phyloP scores from a whole-genome alignment of 2,797 vertebrate species.

The Coccyzus lansbergi region DNA sequence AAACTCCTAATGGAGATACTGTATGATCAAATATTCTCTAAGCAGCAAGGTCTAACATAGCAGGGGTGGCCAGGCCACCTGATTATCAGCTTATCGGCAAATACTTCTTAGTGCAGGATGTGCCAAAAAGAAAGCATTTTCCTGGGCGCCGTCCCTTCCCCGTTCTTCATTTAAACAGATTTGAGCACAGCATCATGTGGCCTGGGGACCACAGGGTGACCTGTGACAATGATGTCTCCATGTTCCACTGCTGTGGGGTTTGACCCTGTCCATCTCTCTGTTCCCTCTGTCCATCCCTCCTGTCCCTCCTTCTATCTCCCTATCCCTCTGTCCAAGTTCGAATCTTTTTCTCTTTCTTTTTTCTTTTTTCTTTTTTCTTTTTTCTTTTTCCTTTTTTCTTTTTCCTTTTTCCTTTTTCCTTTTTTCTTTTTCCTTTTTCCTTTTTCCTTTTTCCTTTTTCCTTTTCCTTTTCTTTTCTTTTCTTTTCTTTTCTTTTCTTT shows the following conservation, averaged over 20 bases:
- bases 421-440: too few relatives aligned
- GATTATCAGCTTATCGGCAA: slow-evolving; percentile 78
- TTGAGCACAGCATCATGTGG: not conserved
- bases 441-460: too few relatives aligned
- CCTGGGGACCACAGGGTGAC: not conserved
- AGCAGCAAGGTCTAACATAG: slow-evolving; percentile 68
- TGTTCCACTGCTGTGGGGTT: accelerated
- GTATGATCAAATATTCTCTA: slow-evolving; percentile 70
- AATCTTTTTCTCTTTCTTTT: too few relatives aligned
- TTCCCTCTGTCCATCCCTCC: too few relatives aligned
- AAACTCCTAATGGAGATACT: slow-evolving; percentile 76
- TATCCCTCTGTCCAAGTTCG: too few relatives aligned
- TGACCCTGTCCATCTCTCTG: too few relatives aligned
- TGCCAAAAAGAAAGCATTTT: slow-evolving; percentile 40
- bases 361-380: too few relatives aligned
- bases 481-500: too few relatives aligned
- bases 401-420: too few relatives aligned
- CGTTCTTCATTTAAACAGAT: not conserved
- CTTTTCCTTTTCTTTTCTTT: too few relatives aligned
- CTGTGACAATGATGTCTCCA: not conserved
- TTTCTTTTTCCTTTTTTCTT: too few relatives aligned
- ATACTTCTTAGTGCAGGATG: slow-evolving; percentile 61
- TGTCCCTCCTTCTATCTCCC: too few relatives aligned
- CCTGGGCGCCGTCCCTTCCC: not conserved
- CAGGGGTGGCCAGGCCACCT: slow-evolving; percentile 60